Percentiles rank a stretch among this genome's conserved stretches.
phyloP scores from a whole-genome alignment of 2,113 vertebrate genomes.

The Barbus barbus region DNA sequence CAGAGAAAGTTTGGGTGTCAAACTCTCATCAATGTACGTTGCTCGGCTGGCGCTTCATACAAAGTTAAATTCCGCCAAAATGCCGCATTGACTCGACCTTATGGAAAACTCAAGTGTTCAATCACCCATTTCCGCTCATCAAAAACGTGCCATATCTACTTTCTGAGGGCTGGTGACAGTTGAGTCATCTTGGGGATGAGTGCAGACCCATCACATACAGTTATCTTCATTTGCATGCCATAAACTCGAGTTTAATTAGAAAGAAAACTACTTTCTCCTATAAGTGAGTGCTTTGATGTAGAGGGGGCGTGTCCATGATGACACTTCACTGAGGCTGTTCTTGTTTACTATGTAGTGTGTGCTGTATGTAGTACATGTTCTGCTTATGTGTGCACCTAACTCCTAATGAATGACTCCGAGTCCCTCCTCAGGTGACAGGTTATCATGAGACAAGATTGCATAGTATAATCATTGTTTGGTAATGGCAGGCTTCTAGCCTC shows the following conservation, averaged over 20 bases:
- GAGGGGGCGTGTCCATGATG: constrained; percentile 27
- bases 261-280: not conserved
- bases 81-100: not conserved
- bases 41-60: not conserved
- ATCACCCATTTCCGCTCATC: not conserved
- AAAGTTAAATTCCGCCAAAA: not conserved
- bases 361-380: not conserved
- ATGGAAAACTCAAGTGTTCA: not conserved
- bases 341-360: constrained; percentile 7
- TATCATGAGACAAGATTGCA: not conserved
- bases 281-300: not conserved
- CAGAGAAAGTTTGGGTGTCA: constrained; percentile 60
- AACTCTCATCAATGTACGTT: too few relatives aligned
- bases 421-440: not conserved
- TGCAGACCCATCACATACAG: not conserved
- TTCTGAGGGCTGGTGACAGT: not conserved
- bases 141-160: not conserved
- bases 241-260: not conserved
- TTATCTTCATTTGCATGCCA: not conserved
- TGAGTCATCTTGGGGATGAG: not conserved
- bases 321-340: not conserved
- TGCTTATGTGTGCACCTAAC: not conserved
- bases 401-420: not conserved
- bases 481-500: not conserved
- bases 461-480: not conserved